Percentiles rank a stretch among this genome's conserved stretches.
Conservation (phyloP, 2,113 vertebrate genomes). For the Psilopsiagon aurifrons region DNA sequence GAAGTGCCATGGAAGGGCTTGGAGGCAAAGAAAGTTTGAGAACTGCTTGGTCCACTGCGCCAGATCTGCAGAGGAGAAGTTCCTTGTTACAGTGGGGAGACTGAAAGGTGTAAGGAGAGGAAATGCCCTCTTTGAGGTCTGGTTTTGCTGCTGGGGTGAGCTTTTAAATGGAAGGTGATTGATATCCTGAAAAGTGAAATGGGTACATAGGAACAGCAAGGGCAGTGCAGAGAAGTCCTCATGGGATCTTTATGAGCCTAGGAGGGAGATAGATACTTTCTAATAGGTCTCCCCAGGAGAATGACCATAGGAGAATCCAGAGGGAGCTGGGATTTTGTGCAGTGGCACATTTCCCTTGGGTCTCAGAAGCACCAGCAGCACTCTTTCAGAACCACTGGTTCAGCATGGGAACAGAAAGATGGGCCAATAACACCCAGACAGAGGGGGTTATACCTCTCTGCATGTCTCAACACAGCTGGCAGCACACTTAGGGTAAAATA, state of each 20-base stretch:
- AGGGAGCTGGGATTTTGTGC: not conserved
- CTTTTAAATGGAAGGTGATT: not conserved
- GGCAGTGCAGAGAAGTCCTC: not conserved
- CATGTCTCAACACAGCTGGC: not conserved
- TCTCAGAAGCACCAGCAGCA: not conserved
- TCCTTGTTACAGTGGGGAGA: fast-evolving
- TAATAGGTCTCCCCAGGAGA: not conserved
- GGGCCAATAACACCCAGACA: not conserved
- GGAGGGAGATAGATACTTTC: not conserved
- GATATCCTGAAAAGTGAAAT: not conserved
- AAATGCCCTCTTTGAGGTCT: not conserved
- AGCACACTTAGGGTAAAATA: not conserved
- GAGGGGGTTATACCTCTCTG: not conserved
- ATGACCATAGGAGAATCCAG: not conserved
- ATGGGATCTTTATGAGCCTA: not conserved
- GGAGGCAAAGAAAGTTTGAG: not conserved
- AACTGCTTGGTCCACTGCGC: not conserved
- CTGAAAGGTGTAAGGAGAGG: not conserved
- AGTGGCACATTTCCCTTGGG: not conserved
- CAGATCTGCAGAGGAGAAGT: not conserved
- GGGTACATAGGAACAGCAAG: not conserved
- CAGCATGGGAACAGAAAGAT: not conserved
- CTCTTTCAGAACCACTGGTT: not conserved
- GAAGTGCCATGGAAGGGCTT: not conserved
- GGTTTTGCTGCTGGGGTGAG: not conserved